phyloP scores from a whole-genome alignment of 2,113 vertebrate genomes.

The Tychaedon coryphoeus region DNA sequence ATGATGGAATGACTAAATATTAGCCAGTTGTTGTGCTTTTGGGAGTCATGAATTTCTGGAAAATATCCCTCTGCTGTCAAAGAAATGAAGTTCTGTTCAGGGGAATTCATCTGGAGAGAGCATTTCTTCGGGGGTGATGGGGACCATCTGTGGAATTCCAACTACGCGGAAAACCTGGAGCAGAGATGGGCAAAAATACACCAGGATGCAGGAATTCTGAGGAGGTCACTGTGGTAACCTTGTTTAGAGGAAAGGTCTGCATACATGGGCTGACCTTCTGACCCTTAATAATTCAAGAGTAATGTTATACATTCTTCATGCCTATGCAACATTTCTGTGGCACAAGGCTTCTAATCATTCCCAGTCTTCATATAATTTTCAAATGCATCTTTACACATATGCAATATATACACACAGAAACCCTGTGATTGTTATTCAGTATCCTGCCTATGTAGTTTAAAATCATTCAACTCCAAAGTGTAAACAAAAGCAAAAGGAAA shows the following conservation, averaged over 20 bases:
- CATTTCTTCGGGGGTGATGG: slow-evolving; percentile 56
- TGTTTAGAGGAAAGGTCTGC: background rate
- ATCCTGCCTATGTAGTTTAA: background rate
- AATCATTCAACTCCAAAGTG: background rate
- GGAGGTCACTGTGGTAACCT: slow-evolving; percentile 37
- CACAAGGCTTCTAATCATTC: background rate
- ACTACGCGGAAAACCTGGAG: slow-evolving; percentile 40
- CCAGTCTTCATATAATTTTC: background rate
- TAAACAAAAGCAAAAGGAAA: background rate
- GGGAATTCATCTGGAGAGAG: slow-evolving; percentile 75
- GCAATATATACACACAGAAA: background rate
- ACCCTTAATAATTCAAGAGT: slow-evolving; percentile 7
- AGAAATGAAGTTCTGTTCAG: slow-evolving; percentile 69
- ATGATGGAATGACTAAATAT: slow-evolving; percentile 50
- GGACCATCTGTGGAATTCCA: slow-evolving; percentile 75
- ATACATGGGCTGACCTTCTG: background rate
- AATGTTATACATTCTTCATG: background rate
- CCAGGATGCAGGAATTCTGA: slow-evolving; percentile 49
- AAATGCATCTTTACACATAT: background rate
- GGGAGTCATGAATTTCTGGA: slow-evolving; percentile 61
- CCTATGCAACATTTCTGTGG: background rate
- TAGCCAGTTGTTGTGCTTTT: slow-evolving; percentile 35
- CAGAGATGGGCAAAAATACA: slow-evolving; percentile 46
- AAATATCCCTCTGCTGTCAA: slow-evolving; percentile 62
- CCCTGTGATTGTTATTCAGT: background rate